Base-by-base conservation (phyloP, 1,140 invertebrate genomes). In the Eumeta japonica region DNA sequence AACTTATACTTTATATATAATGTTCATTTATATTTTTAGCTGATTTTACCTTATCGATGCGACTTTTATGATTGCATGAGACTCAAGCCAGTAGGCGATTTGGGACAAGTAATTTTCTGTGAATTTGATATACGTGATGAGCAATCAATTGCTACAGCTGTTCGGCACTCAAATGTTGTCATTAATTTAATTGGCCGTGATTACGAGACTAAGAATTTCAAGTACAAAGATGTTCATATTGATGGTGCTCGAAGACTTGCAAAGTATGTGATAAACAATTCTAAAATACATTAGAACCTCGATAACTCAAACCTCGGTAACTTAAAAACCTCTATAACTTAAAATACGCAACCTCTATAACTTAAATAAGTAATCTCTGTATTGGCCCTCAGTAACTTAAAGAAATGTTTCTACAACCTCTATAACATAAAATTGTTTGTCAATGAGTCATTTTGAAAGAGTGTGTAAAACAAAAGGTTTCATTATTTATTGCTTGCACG, bases 91-190 rank as follows among this genome's bases (percentile, higher is more conserved):
- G 77, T 77, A 52, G 95, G 96, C 24, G 97, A 99, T 77, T 80
- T 99, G 35, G 97, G 97, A 15, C 97, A 99, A 81, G 86, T 99
- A 12, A 74, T 95, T 1, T 99, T 88, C 66, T 83, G 89, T 57
- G 92, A 87, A 2, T 97, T 84, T 62, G 55, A 94, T 58, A 54
- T 98, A 13, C 77, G 80, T 28, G 92, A 99, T 79, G 91, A 96
- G 55, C 86, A 89, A n/a, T 86, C 87, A 0, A 88, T 99, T 48
- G 74, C 83, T 3, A 92, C 88, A 68, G 87, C 86, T 9, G 81
- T 98, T 3, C 89, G 90, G 55, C 91, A 99, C 76, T 98, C 96
- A 0, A 97, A 98, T 79, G 89, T 98, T 41, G 97, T 99, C 1
- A 85, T 99, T 45, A 99, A 99, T 75, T 77, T 97, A 20, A 84